Conservation (phyloP, 2,888 invertebrate genomes). For the Caenorhabditis virilis region DNA sequence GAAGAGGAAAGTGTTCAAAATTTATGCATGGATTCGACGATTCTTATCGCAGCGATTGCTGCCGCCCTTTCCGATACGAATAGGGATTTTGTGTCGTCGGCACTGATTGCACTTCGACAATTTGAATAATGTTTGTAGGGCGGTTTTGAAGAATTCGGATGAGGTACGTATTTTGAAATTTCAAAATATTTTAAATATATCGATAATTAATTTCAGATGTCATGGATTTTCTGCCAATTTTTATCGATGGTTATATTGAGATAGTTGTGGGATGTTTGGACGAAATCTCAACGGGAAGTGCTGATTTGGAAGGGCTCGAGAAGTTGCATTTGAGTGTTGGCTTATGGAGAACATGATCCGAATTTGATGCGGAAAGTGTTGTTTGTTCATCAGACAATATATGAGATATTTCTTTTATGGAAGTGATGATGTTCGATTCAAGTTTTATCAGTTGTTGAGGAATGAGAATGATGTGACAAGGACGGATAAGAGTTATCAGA, state of each 20-base stretch:
- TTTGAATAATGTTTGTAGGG: slow-evolving; percentile 87
- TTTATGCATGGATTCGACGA: slow-evolving; percentile 69
- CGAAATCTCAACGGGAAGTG: slow-evolving; percentile 83
- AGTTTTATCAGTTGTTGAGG: not conserved
- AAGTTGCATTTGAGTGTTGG: slow-evolving; percentile 77
- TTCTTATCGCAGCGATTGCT: slow-evolving; percentile 87
- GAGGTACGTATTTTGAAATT: slow-evolving; percentile 74
- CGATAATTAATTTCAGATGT: slow-evolving; percentile 20
- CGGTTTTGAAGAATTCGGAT: slow-evolving; percentile 74
- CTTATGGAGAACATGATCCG: not conserved
- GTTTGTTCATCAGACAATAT: slow-evolving; percentile 14
- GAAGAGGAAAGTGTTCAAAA: slow-evolving; percentile 12
- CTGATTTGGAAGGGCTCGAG: slow-evolving; percentile 88
- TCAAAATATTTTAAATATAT: not conserved
- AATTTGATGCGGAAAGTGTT: slow-evolving; percentile 5
- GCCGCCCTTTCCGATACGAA: slow-evolving; percentile 96
- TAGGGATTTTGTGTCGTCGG: slow-evolving; percentile 86
- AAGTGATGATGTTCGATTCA: slow-evolving; percentile 4
- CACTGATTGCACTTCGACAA: slow-evolving; percentile 84
- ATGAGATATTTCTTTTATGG: slow-evolving; percentile 26
- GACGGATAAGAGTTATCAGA: not conserved
- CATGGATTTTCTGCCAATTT: slow-evolving; percentile 80
- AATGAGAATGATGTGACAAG: not conserved
- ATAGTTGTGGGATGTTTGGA: slow-evolving; percentile 46
- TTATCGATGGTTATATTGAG: slow-evolving; percentile 74